Base-by-base conservation (phyloP, 1,140 invertebrate genomes). In the Neotoxoptera formosana region DNA sequence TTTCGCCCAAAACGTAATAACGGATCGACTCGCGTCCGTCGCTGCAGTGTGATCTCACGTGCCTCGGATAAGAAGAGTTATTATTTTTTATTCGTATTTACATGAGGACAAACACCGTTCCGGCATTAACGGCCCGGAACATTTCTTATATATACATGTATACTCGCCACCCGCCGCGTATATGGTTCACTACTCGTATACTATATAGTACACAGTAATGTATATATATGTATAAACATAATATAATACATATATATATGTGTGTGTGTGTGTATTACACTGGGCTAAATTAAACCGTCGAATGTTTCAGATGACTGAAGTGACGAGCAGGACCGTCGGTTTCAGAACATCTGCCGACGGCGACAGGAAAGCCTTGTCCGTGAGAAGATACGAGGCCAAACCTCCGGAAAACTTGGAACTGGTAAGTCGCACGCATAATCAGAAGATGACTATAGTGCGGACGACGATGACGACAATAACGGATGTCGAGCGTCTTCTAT, bases 381-480 rank as follows among this genome's bases (percentile, higher is more conserved):
- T 94, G 11, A 93, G 93, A 53, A 92, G 84, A 51, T 94, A 94
- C 81, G 94, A 94, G 86, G 94, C 94, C 4, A 91, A 93, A 51
- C 90, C 94, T 30, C 94, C 94, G n/a, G 92, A 86, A 53, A 94
- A 94, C 53, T 90, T 91, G 21, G 84, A 94, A 92, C 34, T 94
- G 76, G 94, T 94, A 94, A 51, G 94, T 93, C 14, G n/a, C 76
- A 36, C 34, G 76, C 34, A 83, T 34, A n/a, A 67, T 67, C 30
- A 76, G 4, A n/a, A n/a, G n/a, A n/a, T n/a, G n/a, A 7, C 60
- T n/a, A 76, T n/a, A 67, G 30, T 67, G n/a, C n/a, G n/a, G n/a
- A 67, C 11, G 60, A 76, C n/a, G 3, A 76, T n/a, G n/a, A n/a
- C 4, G 6, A n/a, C 4, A 76, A 76, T 76, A n/a, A 76, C n/a